phyloP scores from a whole-genome alignment of 1,140 invertebrate species.

The Drosophila lacteicornis region DNA sequence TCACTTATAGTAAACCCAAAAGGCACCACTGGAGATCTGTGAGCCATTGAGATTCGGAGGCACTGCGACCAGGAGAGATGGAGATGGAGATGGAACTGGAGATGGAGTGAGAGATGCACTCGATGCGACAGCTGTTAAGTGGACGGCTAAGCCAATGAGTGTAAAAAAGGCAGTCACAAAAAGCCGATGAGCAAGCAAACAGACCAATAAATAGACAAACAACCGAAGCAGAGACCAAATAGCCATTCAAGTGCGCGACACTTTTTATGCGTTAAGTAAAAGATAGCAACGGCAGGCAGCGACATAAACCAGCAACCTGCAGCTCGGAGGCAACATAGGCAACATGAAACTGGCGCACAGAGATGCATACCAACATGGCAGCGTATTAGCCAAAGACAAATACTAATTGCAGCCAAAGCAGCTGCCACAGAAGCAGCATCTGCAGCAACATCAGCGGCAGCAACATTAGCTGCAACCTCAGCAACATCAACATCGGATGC shows the following conservation, averaged over 20 bases:
- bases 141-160: conserved; percentile 69
- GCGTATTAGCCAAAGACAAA: conserved; percentile 84
- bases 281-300: conserved; percentile 26
- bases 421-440: conserved; percentile 52
- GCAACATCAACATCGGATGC: conserved; percentile 42
- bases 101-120: conserved; percentile 39
- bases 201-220: conserved; percentile 78
- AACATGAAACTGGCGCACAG: conserved; percentile 59
- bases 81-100: not conserved
- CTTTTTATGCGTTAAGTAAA: conserved; percentile 69
- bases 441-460: conserved; percentile 21
- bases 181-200: conserved; percentile 65
- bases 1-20: conserved; percentile 47
- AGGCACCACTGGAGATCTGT: conserved; percentile 21
- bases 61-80: conserved; percentile 1
- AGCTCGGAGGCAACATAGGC: conserved; percentile 18
- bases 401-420: conserved; percentile 82
- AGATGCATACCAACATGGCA: conserved; percentile 81
- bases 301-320: conserved; percentile 36
- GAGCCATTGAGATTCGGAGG: conserved; percentile 13
- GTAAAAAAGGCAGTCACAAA: conserved; percentile 43
- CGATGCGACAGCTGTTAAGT: conserved; percentile 67
- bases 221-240: conserved; percentile 68
- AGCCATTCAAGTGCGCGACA: conserved; percentile 69
- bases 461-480: conserved; percentile 44